phyloP scores from a whole-genome alignment of 2,888 invertebrate genomes.

The Eupithecia subfuscata region DNA sequence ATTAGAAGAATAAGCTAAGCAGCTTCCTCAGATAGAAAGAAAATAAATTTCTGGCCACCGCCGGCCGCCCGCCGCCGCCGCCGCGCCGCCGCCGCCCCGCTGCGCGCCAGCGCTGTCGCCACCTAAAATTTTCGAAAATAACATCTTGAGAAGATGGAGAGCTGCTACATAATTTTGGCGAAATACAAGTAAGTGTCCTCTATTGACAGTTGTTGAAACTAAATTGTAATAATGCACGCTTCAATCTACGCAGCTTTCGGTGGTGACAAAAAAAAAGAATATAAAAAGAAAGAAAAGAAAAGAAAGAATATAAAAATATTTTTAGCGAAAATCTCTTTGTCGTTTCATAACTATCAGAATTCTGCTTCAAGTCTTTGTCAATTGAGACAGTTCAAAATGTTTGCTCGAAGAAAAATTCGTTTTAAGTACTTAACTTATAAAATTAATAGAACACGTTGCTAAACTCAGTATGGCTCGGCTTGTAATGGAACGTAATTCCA shows the following conservation, averaged over 20 bases:
- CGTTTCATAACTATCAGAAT: neutral
- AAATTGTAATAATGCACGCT: neutral
- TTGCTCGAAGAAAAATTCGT: neutral
- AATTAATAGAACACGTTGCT: neutral
- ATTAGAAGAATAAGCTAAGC: too few species aligned
- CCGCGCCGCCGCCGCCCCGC: too few species aligned
- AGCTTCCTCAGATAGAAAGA: too few species aligned
- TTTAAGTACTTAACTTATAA: neutral
- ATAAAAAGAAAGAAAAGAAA: neutral
- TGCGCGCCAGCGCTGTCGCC: too few species aligned
- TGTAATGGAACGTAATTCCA: conserved; percentile 47
- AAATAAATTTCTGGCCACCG: too few species aligned
- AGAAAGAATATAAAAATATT: neutral
- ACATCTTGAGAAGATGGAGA: too few species aligned
- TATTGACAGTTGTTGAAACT: neutral
- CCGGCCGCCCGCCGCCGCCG: too few species aligned
- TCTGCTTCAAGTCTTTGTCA: neutral
- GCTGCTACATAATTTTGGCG: too few species aligned
- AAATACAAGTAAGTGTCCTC: conserved; percentile 1
- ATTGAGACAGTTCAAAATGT: neutral
- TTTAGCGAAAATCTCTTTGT: neutral
- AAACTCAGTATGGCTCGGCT: neutral
- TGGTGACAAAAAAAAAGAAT: too few species aligned
- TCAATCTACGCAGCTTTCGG: conserved; percentile 10
- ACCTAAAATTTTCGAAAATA: too few species aligned